These are phyloP conservation scores for Metridium senile DNA, from an alignment of 92 coral and sea anemone genomes.

Conservation along the genomic window DNA sequence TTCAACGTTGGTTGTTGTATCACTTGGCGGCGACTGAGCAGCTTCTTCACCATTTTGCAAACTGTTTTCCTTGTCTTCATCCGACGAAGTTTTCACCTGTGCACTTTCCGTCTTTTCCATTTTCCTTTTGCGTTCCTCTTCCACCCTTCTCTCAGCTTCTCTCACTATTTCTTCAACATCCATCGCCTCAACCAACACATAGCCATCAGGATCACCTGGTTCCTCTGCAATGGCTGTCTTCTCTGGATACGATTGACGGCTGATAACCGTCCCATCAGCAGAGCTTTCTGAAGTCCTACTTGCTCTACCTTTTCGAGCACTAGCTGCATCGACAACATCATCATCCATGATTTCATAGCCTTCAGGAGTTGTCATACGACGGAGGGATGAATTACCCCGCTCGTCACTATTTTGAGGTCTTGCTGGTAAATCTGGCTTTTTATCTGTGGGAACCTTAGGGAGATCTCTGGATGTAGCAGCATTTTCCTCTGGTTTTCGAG, in stretches of 20 bases:
- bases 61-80: conserved; percentile 1
- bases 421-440: conserved; percentile 5
- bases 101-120: conserved; percentile 14
- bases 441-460: conserved; percentile 13
- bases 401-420: conserved; percentile 6
- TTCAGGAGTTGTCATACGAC: conserved; percentile 57
- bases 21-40: background rate
- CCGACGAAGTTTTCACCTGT: background rate
- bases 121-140: conserved; percentile 22
- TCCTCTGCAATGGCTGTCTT: conserved; percentile 14
- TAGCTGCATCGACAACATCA: conserved; percentile 20
- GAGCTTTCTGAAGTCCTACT: conserved; percentile 34
- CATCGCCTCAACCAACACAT: conserved; percentile 57
- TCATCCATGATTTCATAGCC: conserved; percentile 68
- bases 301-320: conserved; percentile 17
- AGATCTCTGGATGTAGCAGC: conserved; percentile 18
- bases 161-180: conserved; percentile 61
- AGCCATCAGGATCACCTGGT: conserved; percentile 49
- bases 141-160: conserved; percentile 36
- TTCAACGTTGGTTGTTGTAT: background rate
- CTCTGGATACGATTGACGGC: conserved; percentile 10
- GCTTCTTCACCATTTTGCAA: background rate
- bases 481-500: conserved; percentile 19
- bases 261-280: conserved; percentile 11
- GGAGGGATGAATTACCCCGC: conserved; percentile 28